phyloP scores from a whole-genome alignment of 2,797 vertebrate genomes.

The Ceyx erithaca region DNA sequence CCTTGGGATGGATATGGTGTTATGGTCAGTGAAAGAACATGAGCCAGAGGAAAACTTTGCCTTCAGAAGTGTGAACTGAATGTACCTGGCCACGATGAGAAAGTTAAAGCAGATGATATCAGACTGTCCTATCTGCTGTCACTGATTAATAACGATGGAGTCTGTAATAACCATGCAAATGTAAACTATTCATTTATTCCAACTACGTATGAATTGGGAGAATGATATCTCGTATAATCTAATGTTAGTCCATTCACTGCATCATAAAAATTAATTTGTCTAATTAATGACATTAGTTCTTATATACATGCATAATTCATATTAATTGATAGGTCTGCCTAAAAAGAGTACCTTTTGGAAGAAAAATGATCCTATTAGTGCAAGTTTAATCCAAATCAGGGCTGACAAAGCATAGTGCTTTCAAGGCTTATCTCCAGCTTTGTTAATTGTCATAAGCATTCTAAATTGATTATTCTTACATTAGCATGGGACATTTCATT shows the following conservation, averaged over 20 bases:
- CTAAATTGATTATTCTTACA: conserved; percentile 91
- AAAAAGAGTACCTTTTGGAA: conserved; percentile 91
- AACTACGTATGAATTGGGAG: conserved; percentile 62
- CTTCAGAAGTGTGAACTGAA: conserved; percentile 3
- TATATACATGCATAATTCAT: conserved; percentile 98
- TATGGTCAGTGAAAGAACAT: neutral
- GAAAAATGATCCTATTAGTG: conserved; percentile 97
- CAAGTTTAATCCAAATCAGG: conserved; percentile 96
- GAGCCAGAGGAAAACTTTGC: neutral
- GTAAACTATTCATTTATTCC: conserved; percentile 81
- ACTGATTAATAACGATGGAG: conserved; percentile 74
- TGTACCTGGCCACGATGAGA: conserved; percentile 24
- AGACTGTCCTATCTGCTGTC: conserved; percentile 16
- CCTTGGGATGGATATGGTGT: neutral
- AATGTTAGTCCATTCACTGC: conserved; percentile 85
- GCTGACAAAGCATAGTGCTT: conserved; percentile 92
- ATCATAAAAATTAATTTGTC: conserved; percentile 96
- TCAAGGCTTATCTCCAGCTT: conserved; percentile 84
- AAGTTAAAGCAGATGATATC: conserved; percentile 35
- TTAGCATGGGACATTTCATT: conserved; percentile 90
- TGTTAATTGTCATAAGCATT: conserved; percentile 96
- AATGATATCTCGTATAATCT: conserved; percentile 80
- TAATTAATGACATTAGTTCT: conserved; percentile 98
- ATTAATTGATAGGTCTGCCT: conserved; percentile 95
- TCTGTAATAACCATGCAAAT: conserved; percentile 78